Evolutionary conservation across 2,888 invertebrate species (phyloP).

Genomic region (Halictus quadricinctus): DNA sequence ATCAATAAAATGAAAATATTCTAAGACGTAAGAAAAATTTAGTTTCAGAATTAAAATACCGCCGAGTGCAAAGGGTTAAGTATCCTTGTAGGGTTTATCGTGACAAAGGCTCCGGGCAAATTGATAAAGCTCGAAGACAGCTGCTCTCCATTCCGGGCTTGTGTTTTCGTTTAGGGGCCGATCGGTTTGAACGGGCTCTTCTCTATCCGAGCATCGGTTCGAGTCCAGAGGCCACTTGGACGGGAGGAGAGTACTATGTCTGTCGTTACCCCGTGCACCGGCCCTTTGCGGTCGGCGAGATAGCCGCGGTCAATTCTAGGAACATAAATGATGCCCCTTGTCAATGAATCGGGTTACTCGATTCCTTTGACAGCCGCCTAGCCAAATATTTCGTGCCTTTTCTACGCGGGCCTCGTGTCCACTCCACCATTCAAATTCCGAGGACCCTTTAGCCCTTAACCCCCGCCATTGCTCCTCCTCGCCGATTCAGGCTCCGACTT

Average conservation of each 20-base stretch:
- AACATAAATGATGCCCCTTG: slow-evolving; percentile 25
- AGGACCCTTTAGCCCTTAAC: not conserved
- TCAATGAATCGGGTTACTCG: slow-evolving; percentile 14
- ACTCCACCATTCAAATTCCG: not conserved
- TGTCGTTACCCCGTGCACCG: not conserved
- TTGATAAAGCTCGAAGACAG: slow-evolving; percentile 6
- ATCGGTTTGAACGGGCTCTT: slow-evolving; percentile 15
- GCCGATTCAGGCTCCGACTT: not conserved
- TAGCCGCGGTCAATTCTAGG: not conserved
- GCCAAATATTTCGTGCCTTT: slow-evolving; percentile 29
- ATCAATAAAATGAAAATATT: too few relatives aligned
- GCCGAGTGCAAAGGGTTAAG: not conserved
- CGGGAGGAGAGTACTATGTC: not conserved
- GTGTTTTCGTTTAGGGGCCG: not conserved
- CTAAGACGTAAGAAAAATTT: too few relatives aligned
- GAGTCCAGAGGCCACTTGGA: slow-evolving; percentile 14
- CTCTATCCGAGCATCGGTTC: slow-evolving; percentile 6
- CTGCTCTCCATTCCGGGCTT: not conserved
- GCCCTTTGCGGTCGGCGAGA: slow-evolving; percentile 11
- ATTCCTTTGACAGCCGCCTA: not conserved
- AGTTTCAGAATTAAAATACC: too few relatives aligned
- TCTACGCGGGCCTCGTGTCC: not conserved
- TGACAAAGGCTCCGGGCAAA: slow-evolving; percentile 5
- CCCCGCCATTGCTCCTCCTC: too few relatives aligned
- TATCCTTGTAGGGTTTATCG: not conserved